phyloP scores from a whole-genome alignment of 2,113 vertebrate species.

The Mastomys coucha region DNA sequence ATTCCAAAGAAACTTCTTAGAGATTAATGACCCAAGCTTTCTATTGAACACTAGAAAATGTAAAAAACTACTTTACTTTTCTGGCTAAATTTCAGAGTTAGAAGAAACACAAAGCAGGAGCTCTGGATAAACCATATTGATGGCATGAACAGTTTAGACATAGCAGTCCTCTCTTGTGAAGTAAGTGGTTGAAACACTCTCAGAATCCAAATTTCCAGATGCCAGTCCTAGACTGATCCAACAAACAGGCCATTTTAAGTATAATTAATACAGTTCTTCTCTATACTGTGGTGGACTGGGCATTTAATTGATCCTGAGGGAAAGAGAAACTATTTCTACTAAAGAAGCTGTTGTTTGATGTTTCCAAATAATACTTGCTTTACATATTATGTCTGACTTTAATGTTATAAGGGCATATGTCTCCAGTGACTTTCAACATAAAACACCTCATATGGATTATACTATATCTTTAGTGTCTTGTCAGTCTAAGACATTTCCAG shows the following conservation, averaged over 20 bases:
- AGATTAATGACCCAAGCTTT: not conserved
- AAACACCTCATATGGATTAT: slow-evolving; percentile 9
- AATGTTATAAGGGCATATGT: not conserved
- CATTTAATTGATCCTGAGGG: not conserved
- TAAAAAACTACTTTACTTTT: not conserved
- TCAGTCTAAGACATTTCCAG: not conserved
- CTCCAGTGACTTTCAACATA: not conserved
- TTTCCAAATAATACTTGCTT: slow-evolving; percentile 24
- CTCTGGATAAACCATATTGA: not conserved
- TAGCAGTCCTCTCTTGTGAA: not conserved
- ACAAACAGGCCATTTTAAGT: not conserved
- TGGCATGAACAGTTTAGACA: slow-evolving; percentile 2
- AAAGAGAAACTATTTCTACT: slow-evolving; percentile 45
- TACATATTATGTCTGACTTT: not conserved
- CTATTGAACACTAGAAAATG: not conserved
- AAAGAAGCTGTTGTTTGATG: slow-evolving; percentile 22
- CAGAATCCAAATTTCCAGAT: slow-evolving; percentile 34
- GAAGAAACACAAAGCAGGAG: not conserved
- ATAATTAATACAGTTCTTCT: slow-evolving; percentile 25
- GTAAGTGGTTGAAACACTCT: not conserved
- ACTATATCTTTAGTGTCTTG: not conserved
- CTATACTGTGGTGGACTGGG: not conserved
- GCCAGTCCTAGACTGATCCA: not conserved
- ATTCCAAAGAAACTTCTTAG: not conserved
- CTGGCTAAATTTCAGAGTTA: slow-evolving; percentile 32